These are phyloP conservation scores for Lepidocyrtinus sp. DNA, from an alignment of 2,888 invertebrate species.

Conservation along the genomic window DNA sequence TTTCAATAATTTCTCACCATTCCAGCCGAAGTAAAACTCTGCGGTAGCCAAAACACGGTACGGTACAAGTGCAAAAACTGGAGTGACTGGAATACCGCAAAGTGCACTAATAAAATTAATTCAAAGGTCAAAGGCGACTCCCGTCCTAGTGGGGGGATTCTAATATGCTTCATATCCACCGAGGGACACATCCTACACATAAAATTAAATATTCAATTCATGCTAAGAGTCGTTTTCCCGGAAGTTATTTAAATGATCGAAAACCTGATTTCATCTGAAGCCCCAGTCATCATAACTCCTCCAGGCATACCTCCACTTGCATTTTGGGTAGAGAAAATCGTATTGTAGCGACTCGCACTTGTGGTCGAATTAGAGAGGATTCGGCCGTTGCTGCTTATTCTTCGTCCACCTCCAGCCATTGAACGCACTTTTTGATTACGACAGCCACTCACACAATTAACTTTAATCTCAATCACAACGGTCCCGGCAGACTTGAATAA, in stretches of 20 bases:
- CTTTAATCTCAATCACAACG: too few relatives aligned
- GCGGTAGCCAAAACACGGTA: constrained; percentile 97
- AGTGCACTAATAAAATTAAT: constrained; percentile 64
- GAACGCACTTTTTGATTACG: too few relatives aligned
- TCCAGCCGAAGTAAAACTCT: constrained; percentile 89
- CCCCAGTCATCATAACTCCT: constrained; percentile 47
- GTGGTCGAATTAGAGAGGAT: constrained; percentile 36
- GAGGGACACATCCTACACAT: constrained; percentile 39
- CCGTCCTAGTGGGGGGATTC: constrained; percentile 63
- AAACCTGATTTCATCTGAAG: constrained; percentile 52
- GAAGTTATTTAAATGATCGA: too few relatives aligned
- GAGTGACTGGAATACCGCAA: constrained; percentile 74
- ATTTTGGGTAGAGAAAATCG: constrained; percentile 31
- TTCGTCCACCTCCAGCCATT: constrained; percentile 48
- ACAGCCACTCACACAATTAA: too few relatives aligned
- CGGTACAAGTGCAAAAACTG: constrained; percentile 96
- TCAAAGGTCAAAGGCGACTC: constrained; percentile 65
- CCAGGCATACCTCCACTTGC: constrained; percentile 16
- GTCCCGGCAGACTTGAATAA: too few relatives aligned
- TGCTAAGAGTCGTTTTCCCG: too few relatives aligned
- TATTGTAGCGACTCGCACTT: constrained; percentile 25
- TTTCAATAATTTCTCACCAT: constrained; percentile 86
- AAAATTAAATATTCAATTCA: too few relatives aligned
- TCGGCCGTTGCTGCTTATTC: constrained; percentile 47
- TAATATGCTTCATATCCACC: constrained; percentile 68